These are phyloP conservation scores for Sceloporus undulatus DNA, from an alignment of 2,113 vertebrate species.

Conservation along the genomic window DNA sequence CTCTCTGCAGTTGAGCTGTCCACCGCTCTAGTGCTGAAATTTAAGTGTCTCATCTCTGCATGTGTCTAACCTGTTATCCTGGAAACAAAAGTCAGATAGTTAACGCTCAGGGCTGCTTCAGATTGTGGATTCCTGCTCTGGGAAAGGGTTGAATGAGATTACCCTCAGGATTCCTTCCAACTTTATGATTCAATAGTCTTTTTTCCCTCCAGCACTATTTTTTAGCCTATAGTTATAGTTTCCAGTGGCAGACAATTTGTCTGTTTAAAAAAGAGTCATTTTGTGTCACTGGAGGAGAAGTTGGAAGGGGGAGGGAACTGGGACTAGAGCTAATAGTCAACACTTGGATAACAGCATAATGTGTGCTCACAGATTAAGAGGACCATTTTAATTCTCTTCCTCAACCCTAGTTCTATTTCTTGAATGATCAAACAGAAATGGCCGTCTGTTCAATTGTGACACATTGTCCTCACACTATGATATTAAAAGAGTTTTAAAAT, in stretches of 20 bases:
- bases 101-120: too few species aligned
- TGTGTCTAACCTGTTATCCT: not conserved
- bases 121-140: not conserved
- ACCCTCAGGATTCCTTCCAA: not conserved
- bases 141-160: too few species aligned
- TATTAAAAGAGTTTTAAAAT: constrained; percentile 67
- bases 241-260: constrained; percentile 9
- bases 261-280: constrained; percentile 3
- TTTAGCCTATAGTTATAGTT: not conserved
- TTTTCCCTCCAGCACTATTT: not conserved
- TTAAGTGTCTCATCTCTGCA: not conserved
- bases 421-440: constrained; percentile 43
- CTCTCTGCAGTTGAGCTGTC: not conserved
- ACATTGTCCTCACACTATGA: constrained; percentile 50
- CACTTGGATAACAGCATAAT: constrained; percentile 23
- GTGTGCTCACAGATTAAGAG: not conserved
- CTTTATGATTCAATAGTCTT: too few species aligned
- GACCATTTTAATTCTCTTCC: constrained; percentile 29
- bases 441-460: constrained; percentile 47
- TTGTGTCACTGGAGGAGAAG: not conserved
- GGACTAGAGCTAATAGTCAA: not conserved
- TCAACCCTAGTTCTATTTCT: not conserved
- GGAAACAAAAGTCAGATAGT: too few species aligned
- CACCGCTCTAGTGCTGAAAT: not conserved
- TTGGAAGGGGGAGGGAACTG: not conserved